Conservation (phyloP, 2,888 invertebrate genomes). For the Tenthredo amoena region DNA sequence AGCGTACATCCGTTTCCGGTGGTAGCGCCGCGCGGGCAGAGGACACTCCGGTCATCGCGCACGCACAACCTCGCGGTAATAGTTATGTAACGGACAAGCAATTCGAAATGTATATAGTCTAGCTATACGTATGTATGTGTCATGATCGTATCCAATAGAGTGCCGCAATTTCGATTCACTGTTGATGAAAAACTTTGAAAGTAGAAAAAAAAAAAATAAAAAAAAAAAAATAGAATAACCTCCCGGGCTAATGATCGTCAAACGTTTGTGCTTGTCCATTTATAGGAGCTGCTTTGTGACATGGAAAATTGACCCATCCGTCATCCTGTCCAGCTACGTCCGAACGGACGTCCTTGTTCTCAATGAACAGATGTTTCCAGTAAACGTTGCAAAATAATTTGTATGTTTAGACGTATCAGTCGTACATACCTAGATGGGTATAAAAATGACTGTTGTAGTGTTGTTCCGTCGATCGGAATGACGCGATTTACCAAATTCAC, state of each 20-base stretch:
- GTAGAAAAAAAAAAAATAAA: neutral
- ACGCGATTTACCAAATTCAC: constrained; percentile 25
- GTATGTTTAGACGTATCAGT: constrained; percentile 11
- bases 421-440: constrained; percentile 4
- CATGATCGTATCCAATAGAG: neutral
- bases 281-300: constrained; percentile 41
- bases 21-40: constrained; percentile 59
- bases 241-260: constrained; percentile 1
- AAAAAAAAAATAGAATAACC: neutral
- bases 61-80: constrained; percentile 48
- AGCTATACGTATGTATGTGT: neutral
- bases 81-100: constrained; percentile 44
- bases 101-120: constrained; percentile 14
- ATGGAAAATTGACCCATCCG: constrained; percentile 46
- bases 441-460: neutral
- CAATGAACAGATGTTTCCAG: constrained; percentile 41
- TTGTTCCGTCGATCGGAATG: constrained; percentile 24
- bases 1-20: constrained; percentile 77
- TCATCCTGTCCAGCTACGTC: constrained; percentile 48
- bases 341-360: constrained; percentile 45
- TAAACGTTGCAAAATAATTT: constrained; percentile 43
- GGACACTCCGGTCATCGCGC: constrained; percentile 73
- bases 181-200: neutral
- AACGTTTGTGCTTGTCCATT: constrained; percentile 4
- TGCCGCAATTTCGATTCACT: neutral